phyloP scores from a whole-genome alignment of 2,797 vertebrate genomes.

The Microctenopoma steveboyesi region DNA sequence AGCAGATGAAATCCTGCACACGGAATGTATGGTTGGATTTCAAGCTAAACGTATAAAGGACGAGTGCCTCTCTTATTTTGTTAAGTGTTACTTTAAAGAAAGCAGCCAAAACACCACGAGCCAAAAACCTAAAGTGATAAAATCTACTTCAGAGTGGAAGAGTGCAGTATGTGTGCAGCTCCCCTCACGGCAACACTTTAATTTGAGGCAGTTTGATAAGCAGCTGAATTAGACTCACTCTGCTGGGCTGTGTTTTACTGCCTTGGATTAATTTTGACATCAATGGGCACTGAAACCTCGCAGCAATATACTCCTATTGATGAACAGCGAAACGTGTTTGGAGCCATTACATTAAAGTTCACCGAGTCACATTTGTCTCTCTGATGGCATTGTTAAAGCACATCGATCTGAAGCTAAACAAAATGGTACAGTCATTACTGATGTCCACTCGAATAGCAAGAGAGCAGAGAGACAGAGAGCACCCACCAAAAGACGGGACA shows the following conservation, averaged over 20 bases:
- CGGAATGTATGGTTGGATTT: neutral
- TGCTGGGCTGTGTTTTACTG: neutral
- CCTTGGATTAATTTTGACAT: conserved; percentile 2
- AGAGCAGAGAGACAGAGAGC: neutral
- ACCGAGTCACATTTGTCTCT: neutral
- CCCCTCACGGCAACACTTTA: neutral
- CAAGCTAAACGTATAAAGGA: neutral
- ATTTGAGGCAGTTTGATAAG: conserved; percentile 7
- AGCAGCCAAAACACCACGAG: neutral
- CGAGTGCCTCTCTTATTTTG: neutral
- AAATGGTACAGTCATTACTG: conserved; percentile 1
- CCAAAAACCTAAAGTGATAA: neutral
- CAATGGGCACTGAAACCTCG: neutral
- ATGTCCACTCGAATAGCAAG: too few relatives aligned
- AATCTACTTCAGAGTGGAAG: neutral
- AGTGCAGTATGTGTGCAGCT: neutral
- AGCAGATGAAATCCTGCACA: conserved; percentile 38
- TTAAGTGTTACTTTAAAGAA: neutral
- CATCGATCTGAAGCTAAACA: conserved; percentile 6
- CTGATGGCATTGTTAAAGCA: neutral
- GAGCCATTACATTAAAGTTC: neutral
- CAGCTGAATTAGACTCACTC: neutral
- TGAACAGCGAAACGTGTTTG: conserved; percentile 9
- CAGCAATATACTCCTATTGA: neutral
- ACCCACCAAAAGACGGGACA: neutral